Evolutionary conservation across 1,140 invertebrate species (phyloP).

Genomic region (Ceratosolen solmsi): DNA sequence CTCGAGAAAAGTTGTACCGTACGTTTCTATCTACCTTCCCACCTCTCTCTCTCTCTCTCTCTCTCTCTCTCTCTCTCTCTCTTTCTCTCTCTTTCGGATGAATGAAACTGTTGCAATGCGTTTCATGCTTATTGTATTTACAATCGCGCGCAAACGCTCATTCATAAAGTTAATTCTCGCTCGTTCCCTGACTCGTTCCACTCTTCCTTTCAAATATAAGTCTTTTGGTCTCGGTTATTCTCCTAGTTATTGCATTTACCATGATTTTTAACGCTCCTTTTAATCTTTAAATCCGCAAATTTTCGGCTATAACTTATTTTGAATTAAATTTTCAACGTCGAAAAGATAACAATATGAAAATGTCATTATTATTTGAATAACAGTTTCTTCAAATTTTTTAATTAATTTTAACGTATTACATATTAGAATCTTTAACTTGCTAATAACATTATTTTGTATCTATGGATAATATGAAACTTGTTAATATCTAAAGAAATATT

Average conservation of each 20-base stretch:
- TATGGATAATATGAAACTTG: too few relatives aligned
- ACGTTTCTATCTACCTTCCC: neutral
- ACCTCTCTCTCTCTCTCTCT: neutral
- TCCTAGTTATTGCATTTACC: neutral
- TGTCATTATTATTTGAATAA: too few relatives aligned
- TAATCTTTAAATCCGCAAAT: neutral
- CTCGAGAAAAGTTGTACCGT: conserved; percentile 9
- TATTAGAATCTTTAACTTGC: too few relatives aligned
- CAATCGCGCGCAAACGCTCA: conserved; percentile 24
- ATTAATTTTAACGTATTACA: too few relatives aligned
- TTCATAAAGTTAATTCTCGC: conserved; percentile 33
- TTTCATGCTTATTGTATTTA: conserved; percentile 27
- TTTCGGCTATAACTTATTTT: neutral
- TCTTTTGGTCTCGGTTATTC: neutral
- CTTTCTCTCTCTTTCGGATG: conserved; percentile 12
- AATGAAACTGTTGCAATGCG: conserved; percentile 34
- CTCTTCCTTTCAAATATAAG: conserved; percentile 25
- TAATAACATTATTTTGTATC: too few relatives aligned
- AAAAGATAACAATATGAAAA: too few relatives aligned
- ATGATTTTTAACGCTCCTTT: neutral
- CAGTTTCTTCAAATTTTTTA: too few relatives aligned
- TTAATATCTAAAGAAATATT: too few relatives aligned
- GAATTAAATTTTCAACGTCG: neutral
- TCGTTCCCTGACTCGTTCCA: neutral
- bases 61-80: neutral